Conservation (phyloP, 2,797 vertebrate genomes). For the Lithobates pipiens region DNA sequence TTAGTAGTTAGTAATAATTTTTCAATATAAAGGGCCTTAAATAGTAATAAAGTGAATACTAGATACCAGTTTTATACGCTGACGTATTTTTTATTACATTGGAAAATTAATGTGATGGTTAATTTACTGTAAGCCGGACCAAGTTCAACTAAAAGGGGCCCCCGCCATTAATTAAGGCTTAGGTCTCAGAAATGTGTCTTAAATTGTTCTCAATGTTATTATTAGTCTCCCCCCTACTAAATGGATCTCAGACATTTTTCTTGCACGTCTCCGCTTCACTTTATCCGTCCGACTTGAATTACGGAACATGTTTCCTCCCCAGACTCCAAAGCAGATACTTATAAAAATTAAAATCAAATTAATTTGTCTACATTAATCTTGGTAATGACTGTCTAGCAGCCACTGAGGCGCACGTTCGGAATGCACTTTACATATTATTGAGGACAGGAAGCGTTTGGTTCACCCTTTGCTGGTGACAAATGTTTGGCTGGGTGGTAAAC, state of each 20-base stretch:
- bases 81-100: neutral
- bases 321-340: slow-evolving; percentile 61
- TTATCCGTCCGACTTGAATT: slow-evolving; percentile 53
- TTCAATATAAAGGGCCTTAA: no score
- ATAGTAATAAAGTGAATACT: no score
- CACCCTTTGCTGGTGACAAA: slow-evolving; percentile 54
- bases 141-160: slow-evolving; percentile 5
- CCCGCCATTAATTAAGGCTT: slow-evolving; percentile 41
- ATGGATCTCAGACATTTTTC: slow-evolving; percentile 44
- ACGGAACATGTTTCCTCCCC: slow-evolving; percentile 55
- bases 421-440: slow-evolving; percentile 63
- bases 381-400: slow-evolving; percentile 61
- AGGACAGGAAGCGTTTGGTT: slow-evolving; percentile 55
- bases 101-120: neutral
- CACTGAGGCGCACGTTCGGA: slow-evolving; percentile 58
- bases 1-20: no score
- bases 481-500: slow-evolving; percentile 54
- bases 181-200: slow-evolving; percentile 28
- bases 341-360: slow-evolving; percentile 63
- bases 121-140: slow-evolving; percentile 22
- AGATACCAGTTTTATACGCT: neutral
- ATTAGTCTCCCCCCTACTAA: slow-evolving; percentile 31
- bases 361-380: slow-evolving; percentile 63
- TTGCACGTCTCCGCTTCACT: slow-evolving; percentile 28
- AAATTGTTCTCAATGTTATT: slow-evolving; percentile 20